phyloP scores from a whole-genome alignment of 1,140 invertebrate species.

The Drosophila punjabiensis region DNA sequence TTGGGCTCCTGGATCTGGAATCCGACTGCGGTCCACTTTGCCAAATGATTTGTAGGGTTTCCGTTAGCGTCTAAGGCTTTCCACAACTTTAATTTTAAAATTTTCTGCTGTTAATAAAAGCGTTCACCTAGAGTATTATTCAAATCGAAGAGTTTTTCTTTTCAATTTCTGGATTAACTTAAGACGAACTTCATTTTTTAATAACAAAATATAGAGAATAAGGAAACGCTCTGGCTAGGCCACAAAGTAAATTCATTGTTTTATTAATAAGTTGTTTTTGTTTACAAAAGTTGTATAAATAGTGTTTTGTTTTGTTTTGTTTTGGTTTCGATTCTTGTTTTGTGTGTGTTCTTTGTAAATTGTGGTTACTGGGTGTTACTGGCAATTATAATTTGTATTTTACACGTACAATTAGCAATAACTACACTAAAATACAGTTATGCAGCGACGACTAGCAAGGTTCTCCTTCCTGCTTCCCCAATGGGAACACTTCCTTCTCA shows the following conservation, averaged over 20 bases:
- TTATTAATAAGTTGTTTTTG: conserved; percentile 62
- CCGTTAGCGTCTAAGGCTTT: conserved; percentile 41
- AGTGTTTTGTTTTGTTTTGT: conserved; percentile 28
- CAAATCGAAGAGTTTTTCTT: not conserved
- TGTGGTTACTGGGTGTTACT: conserved; percentile 51
- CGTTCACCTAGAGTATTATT: conserved; percentile 35
- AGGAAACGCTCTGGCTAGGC: conserved; percentile 18
- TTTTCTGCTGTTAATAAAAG: conserved; percentile 55
- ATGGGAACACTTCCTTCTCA: conserved; percentile 2
- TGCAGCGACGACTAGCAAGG: conserved; percentile 70
- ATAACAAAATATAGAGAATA: too few relatives aligned
- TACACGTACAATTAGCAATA: conserved; percentile 61
- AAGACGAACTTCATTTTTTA: too few relatives aligned
- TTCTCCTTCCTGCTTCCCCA: conserved; percentile 23
- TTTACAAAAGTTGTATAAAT: conserved; percentile 76
- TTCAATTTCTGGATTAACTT: not conserved
- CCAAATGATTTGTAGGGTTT: conserved; percentile 59
- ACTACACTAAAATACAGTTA: conserved; percentile 71
- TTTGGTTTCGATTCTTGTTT: conserved; percentile 18
- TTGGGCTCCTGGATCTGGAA: not conserved
- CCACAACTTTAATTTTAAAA: conserved; percentile 9
- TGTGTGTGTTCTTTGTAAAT: conserved; percentile 51
- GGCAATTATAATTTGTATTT: conserved; percentile 33
- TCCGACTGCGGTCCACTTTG: conserved; percentile 24
- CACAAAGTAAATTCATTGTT: conserved; percentile 66